Base-by-base conservation (phyloP, 2,113 vertebrate species). In the Entomyzon cyanotis region DNA sequence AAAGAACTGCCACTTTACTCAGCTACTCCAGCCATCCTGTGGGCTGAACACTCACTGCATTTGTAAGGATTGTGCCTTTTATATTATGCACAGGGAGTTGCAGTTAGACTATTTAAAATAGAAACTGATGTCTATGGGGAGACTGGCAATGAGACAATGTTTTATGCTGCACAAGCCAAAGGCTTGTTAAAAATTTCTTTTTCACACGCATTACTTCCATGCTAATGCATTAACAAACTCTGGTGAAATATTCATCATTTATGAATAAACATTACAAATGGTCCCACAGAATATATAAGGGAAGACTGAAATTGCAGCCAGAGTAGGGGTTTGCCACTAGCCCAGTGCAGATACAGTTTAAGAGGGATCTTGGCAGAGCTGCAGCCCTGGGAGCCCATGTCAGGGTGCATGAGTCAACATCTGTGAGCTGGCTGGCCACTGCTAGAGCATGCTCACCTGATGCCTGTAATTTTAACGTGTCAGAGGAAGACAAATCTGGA, bases 221-320 rank as follows among this genome's bases (percentile, higher is more conserved):
- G 53, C 39, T 87, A 82, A 85, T 47, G 30, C 35, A 83, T 87
- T 94, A 94, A 89, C 17, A 89, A 55, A 93, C n/a, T 33, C 15
- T 60, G 35, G 58, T 73, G 60, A 87, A 95, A 86, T 94, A 91
- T 39, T 86, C 4, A 75, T 89, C 7, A 63, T 93, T 93, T 87
- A 84, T 63, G 88, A 97, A 83, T 78, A 93, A 93, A 90, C 2
- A 8, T 69, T 89, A 87, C 62, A 92, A 83, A 83, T 55, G 60
- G 63, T 83, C 91, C 55, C 87, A 83, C 55, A 56, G 75, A 88
- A 95, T 84, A 74, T 80, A 52, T 77, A 47, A 87, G 7, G 55
- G 39, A 74, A 73, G 30, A 41, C 35, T 93, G 82, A 94, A 94
- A 77, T 67, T 87, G 47, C 27, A 90, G 59, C 6, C 46, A 41